These are phyloP conservation scores for Eilema caniola DNA, from an alignment of 2,888 invertebrate genomes.

Conservation along the genomic window DNA sequence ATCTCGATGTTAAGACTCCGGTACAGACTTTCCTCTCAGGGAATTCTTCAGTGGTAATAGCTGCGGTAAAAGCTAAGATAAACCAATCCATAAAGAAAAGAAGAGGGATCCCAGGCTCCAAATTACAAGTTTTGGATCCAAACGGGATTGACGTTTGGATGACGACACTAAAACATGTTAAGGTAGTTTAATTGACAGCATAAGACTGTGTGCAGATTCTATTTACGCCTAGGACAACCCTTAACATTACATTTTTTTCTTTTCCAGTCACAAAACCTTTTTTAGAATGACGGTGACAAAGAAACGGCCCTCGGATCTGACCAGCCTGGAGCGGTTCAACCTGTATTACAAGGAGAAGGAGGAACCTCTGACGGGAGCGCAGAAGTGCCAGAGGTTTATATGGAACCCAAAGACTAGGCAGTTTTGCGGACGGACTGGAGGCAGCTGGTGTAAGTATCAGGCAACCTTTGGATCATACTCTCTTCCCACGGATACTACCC, in stretches of 20 bases:
- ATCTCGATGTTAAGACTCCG: too few species aligned
- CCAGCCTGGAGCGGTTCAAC: conserved; percentile 87
- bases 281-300: conserved; percentile 83
- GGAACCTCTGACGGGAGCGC: conserved; percentile 84
- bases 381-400: conserved; percentile 89
- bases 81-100: too few species aligned
- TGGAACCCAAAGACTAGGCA: conserved; percentile 92
- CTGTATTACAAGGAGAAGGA: conserved; percentile 90
- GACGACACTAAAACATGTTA: too few species aligned
- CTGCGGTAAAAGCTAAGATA: too few species aligned
- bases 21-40: too few species aligned
- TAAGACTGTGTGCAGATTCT: background rate
- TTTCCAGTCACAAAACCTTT: conserved; percentile 29
- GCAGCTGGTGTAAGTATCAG: conserved; percentile 93
- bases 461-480: background rate
- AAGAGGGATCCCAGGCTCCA: too few species aligned
- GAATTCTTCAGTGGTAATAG: too few species aligned
- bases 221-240: too few species aligned
- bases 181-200: too few species aligned
- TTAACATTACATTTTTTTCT: background rate
- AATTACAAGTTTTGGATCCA: too few species aligned
- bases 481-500: too few species aligned
- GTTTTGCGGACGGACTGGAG: conserved; percentile 92
- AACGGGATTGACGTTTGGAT: too few species aligned
- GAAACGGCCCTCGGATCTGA: conserved; percentile 84